Evolutionary conservation across 2,888 invertebrate genomes (phyloP).

Genomic region (Timema cristinae): DNA sequence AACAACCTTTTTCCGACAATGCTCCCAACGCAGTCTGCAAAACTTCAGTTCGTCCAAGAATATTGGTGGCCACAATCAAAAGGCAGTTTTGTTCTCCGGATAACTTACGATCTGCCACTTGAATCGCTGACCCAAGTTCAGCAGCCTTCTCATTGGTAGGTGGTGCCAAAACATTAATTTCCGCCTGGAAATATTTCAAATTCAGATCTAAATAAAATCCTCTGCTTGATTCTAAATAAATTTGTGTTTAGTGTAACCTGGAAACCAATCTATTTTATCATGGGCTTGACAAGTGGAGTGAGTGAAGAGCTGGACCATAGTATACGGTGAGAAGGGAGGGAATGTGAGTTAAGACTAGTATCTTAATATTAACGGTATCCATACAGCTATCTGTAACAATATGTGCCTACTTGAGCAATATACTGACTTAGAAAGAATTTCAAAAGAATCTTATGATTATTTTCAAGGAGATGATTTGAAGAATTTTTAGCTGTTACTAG

Average conservation of each 20-base stretch:
- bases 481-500: too few species aligned
- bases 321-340: not conserved
- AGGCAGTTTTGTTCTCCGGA: slow-evolving; percentile 51
- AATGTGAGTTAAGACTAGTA: too few species aligned
- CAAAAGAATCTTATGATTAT: too few species aligned
- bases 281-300: too few species aligned
- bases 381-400: too few species aligned
- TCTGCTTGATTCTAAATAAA: not conserved
- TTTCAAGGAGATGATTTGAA: too few species aligned
- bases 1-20: slow-evolving; percentile 56
- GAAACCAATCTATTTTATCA: too few species aligned
- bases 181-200: slow-evolving; percentile 57
- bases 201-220: not conserved
- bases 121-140: slow-evolving; percentile 50
- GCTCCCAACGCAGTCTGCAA: slow-evolving; percentile 49
- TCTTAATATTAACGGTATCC: too few species aligned
- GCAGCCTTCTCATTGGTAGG: slow-evolving; percentile 42
- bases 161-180: slow-evolving; percentile 52
- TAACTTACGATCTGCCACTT: slow-evolving; percentile 59
- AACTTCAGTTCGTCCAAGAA: slow-evolving; percentile 51
- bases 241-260: too few species aligned
- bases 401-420: too few species aligned
- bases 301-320: not conserved
- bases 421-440: too few species aligned
- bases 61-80: slow-evolving; percentile 51